phyloP scores from a whole-genome alignment of 2,888 invertebrate species.

The Drosophila vallismaia region DNA sequence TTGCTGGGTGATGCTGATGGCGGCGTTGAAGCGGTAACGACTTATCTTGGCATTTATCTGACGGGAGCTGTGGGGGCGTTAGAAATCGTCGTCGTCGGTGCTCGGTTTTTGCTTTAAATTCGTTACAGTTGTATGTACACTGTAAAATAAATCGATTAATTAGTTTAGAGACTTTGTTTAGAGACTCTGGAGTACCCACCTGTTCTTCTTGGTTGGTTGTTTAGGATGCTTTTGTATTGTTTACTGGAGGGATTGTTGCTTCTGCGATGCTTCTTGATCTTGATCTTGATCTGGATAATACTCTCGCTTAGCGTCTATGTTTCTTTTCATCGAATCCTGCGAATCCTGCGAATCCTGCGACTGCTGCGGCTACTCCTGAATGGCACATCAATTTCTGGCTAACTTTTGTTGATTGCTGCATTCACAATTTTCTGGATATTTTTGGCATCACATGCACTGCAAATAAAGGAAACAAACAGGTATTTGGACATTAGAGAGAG shows the following conservation, averaged over 20 bases:
- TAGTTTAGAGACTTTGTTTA: background rate
- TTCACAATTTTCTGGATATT: slow-evolving; percentile 44
- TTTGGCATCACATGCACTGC: slow-evolving; percentile 70
- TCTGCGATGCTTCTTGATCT: slow-evolving; percentile 47
- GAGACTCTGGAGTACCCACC: slow-evolving; percentile 34
- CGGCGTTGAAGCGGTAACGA: slow-evolving; percentile 71
- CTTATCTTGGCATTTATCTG: slow-evolving; percentile 68
- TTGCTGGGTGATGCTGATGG: slow-evolving; percentile 65
- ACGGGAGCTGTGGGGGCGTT: slow-evolving; percentile 14
- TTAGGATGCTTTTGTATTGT: slow-evolving; percentile 18
- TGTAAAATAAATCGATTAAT: slow-evolving; percentile 30
- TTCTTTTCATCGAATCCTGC: slow-evolving; percentile 42
- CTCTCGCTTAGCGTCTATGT: slow-evolving; percentile 79
- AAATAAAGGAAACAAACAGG: slow-evolving; percentile 16
- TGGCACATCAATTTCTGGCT: slow-evolving; percentile 68
- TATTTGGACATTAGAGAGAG: slow-evolving; percentile 8
- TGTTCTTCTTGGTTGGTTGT: slow-evolving; percentile 41
- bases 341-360: background rate
- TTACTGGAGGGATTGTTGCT: slow-evolving; percentile 80
- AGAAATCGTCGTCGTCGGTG: too few relatives aligned
- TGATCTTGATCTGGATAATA: slow-evolving; percentile 56
- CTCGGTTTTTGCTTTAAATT: slow-evolving; percentile 52
- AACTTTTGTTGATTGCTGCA: slow-evolving; percentile 23
- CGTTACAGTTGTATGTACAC: slow-evolving; percentile 61
- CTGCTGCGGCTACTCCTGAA: slow-evolving; percentile 56